These are phyloP conservation scores for Brenthis daphne DNA, from an alignment of 2,888 invertebrate genomes.

Conservation along the genomic window DNA sequence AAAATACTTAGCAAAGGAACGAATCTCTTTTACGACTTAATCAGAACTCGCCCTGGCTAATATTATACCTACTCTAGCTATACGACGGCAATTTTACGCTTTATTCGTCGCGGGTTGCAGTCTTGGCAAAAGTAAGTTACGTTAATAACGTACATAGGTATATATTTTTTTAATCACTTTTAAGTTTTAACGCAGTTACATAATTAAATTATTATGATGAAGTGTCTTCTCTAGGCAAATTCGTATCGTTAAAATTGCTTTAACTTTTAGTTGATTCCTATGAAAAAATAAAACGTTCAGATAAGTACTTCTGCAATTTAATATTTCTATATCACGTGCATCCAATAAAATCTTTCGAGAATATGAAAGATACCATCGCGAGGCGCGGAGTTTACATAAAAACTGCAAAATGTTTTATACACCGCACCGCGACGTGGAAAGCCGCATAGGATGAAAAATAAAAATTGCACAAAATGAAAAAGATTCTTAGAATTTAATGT, in stretches of 20 bases:
- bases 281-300: too few relatives aligned
- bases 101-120: conserved; percentile 27
- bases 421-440: background rate
- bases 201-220: too few relatives aligned
- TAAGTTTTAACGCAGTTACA: too few relatives aligned
- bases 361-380: background rate
- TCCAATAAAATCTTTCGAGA: background rate
- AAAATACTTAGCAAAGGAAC: conserved; percentile 63
- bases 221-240: too few relatives aligned
- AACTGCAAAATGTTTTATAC: background rate
- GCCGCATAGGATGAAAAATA: background rate
- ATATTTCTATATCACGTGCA: too few relatives aligned
- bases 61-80: conserved; percentile 26
- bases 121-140: background rate
- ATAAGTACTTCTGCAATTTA: too few relatives aligned
- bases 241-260: too few relatives aligned
- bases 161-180: too few relatives aligned
- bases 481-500: background rate
- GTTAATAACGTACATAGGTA: background rate
- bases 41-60: conserved; percentile 71
- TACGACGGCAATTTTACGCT: conserved; percentile 25
- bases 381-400: background rate
- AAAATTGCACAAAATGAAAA: background rate
- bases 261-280: too few relatives aligned
- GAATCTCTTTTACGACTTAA: conserved; percentile 80